Evolutionary conservation across 1,140 invertebrate genomes (phyloP).

Genomic region (Scaptomyza graminum): DNA sequence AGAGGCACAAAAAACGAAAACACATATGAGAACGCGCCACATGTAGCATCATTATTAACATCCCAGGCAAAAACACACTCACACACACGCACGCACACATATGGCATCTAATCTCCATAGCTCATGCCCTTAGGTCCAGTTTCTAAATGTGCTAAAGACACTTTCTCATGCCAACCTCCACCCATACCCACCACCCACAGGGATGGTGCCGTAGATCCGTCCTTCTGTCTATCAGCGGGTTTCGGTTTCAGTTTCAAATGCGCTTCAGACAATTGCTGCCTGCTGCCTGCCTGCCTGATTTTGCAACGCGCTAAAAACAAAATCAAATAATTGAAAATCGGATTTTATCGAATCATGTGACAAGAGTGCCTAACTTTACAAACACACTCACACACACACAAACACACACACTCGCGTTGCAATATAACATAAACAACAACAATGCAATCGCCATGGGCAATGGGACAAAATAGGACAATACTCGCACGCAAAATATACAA

Average conservation of each 20-base stretch:
- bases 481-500: constrained; percentile 36
- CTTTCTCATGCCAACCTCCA: not conserved
- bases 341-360: constrained; percentile 45
- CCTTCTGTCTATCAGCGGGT: not conserved
- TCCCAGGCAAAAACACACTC: constrained; percentile 2
- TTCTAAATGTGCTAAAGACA: not conserved
- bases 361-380: constrained; percentile 43
- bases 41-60: constrained; percentile 45
- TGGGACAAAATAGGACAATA: constrained; percentile 47
- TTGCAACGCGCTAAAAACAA: constrained; percentile 43
- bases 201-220: not conserved
- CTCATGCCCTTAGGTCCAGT: not conserved
- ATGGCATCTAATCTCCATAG: constrained; percentile 8
- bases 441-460: constrained; percentile 10
- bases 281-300: too few species aligned
- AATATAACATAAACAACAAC: too few species aligned
- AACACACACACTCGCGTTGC: not conserved
- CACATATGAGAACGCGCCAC: constrained; percentile 5
- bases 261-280: constrained; percentile 18
- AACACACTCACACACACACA: constrained; percentile 14
- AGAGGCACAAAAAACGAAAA: constrained; percentile 18
- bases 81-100: constrained; percentile 21
- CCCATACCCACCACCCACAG: too few species aligned
- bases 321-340: constrained; percentile 71
- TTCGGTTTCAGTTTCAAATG: not conserved